Evolutionary conservation across 2,113 vertebrate genomes (phyloP).

Genomic region (Zosterops hypoxanthus): DNA sequence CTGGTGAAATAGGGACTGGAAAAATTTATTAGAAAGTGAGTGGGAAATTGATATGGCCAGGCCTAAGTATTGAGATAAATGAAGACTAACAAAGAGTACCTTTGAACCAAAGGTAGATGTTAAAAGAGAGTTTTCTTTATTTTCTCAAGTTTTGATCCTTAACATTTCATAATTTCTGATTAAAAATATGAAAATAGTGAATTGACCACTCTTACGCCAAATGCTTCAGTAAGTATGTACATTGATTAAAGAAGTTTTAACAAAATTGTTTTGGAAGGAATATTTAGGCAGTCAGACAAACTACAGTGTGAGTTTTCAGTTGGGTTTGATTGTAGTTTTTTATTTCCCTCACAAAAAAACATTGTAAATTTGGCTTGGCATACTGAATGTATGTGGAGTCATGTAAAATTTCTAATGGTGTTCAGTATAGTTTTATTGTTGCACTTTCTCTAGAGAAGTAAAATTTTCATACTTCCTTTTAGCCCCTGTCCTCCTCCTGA

Average conservation of each 20-base stretch:
- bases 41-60: neutral
- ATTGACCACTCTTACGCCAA: neutral
- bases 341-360: neutral
- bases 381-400: neutral
- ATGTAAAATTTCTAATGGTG: neutral
- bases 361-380: neutral
- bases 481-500: neutral
- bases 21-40: neutral
- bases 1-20: neutral
- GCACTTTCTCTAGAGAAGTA: neutral
- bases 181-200: neutral
- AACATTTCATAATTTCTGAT: neutral
- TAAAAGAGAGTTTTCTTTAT: neutral
- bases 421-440: neutral
- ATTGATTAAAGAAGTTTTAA: neutral
- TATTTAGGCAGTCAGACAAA: neutral
- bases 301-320: neutral
- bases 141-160: neutral
- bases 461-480: neutral
- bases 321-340: neutral
- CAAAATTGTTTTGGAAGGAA: neutral
- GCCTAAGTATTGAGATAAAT: neutral
- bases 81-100: neutral
- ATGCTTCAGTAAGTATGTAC: neutral
- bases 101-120: neutral